Percentiles rank a stretch among this genome's conserved stretches.
phyloP scores from a whole-genome alignment of 64 coral and sea anemone genomes.

The Platygyra sinensis region DNA sequence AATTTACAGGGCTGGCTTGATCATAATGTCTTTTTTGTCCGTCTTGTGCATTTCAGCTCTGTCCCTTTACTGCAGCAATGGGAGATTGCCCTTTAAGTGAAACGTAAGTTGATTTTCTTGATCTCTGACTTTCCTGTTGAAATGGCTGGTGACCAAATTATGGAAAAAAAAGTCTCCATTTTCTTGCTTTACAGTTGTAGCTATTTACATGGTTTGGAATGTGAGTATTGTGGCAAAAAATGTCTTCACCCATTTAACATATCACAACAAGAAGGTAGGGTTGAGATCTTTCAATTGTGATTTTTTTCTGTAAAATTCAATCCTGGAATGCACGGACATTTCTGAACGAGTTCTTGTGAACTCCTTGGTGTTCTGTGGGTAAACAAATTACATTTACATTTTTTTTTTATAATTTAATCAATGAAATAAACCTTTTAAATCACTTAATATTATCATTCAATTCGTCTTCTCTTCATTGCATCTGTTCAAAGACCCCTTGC shows the following conservation, averaged over 20 bases:
- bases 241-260: constrained; percentile 32
- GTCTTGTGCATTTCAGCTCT: constrained; percentile 19
- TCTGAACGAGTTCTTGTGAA: too few relatives aligned
- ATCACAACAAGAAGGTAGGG: constrained; percentile 28
- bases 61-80: constrained; percentile 11
- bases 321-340: too few relatives aligned
- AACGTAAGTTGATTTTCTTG: neutral
- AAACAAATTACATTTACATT: too few relatives aligned
- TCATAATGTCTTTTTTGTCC: neutral
- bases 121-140: neutral
- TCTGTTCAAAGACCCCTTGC: too few relatives aligned
- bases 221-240: constrained; percentile 43
- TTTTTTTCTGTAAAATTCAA: too few relatives aligned
- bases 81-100: constrained; percentile 18
- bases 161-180: neutral
- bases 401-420: too few relatives aligned
- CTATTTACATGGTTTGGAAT: constrained; percentile 57
- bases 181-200: constrained; percentile 6
- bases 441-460: too few relatives aligned
- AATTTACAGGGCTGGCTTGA: too few relatives aligned
- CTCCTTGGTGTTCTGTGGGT: too few relatives aligned
- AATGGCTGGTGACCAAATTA: neutral
- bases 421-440: too few relatives aligned
- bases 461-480: too few relatives aligned
- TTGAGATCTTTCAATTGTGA: too few relatives aligned